phyloP scores from a whole-genome alignment of 2,113 vertebrate species.

The Rhagologus leucostigma region DNA sequence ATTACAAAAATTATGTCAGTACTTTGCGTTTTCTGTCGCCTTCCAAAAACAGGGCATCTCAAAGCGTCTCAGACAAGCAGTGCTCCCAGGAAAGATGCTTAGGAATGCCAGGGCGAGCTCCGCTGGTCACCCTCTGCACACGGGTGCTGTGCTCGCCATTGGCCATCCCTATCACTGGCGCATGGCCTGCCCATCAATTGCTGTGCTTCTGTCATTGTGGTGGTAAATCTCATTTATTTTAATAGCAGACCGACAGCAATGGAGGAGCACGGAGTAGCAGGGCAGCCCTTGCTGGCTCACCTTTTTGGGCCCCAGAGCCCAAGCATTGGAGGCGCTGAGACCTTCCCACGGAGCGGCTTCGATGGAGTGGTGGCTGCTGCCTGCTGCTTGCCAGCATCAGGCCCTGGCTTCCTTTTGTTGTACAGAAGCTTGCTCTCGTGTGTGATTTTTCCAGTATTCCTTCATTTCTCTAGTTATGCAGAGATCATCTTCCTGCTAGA shows the following conservation, averaged over 20 bases:
- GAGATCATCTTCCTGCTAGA: neutral
- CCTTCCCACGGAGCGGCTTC: rapidly evolving
- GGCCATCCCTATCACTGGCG: neutral
- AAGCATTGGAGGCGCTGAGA: neutral
- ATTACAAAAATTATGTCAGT: neutral
- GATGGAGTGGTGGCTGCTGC: rapidly evolving
- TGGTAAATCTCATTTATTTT: neutral
- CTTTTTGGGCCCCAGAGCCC: neutral
- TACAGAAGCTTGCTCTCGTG: neutral
- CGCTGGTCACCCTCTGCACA: rapidly evolving
- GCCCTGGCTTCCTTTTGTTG: neutral
- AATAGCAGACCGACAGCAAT: rapidly evolving
- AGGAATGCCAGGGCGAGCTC: rapidly evolving
- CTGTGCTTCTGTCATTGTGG: neutral
- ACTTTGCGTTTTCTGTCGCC: neutral
- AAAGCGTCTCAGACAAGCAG: neutral
- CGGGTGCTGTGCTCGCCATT: rapidly evolving
- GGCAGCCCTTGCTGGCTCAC: neutral
- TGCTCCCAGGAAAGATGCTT: neutral
- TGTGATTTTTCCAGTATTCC: neutral
- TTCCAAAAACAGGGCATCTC: neutral
- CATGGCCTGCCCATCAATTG: rapidly evolving
- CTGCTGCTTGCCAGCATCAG: neutral
- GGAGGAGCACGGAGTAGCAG: rapidly evolving
- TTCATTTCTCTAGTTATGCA: neutral